These are phyloP conservation scores for Oeneis ivallda DNA, from an alignment of 2,888 invertebrate species.

Conservation along the genomic window DNA sequence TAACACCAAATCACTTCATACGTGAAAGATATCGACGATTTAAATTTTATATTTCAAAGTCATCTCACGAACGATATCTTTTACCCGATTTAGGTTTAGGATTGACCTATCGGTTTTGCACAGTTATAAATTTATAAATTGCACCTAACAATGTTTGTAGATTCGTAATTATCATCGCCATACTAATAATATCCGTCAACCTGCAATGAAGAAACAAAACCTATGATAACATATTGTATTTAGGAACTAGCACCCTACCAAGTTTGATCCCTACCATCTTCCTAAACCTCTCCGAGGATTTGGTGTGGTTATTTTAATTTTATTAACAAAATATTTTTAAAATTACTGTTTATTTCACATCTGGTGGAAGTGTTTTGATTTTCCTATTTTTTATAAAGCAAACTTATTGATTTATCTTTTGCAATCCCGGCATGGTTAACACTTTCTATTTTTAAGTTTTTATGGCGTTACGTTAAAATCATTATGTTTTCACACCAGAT, in stretches of 20 bases:
- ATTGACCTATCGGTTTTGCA: constrained; percentile 67
- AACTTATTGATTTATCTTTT: constrained; percentile 67
- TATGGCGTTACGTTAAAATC: constrained; percentile 57
- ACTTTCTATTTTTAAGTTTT: constrained; percentile 57
- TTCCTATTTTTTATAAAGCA: constrained; percentile 77
- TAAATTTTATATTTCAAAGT: constrained; percentile 33
- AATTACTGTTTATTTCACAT: constrained; percentile 71
- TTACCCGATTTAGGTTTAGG: constrained; percentile 65
- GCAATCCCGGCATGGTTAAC: constrained; percentile 75
- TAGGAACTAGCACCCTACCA: constrained; percentile 77
- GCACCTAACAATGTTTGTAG: constrained; percentile 77
- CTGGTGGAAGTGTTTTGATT: constrained; percentile 82
- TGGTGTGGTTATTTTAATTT: constrained; percentile 80
- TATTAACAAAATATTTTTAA: constrained; percentile 61
- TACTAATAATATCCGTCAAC: constrained; percentile 55
- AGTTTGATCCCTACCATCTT: constrained; percentile 72
- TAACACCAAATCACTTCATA: constrained; percentile 71
- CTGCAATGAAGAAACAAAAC: constrained; percentile 47
- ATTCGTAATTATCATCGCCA: constrained; percentile 71
- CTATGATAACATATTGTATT: constrained; percentile 46
- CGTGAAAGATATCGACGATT: constrained; percentile 68
- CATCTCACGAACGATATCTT: constrained; percentile 57
- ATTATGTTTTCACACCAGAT: constrained; percentile 80
- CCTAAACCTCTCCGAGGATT: constrained; percentile 80
- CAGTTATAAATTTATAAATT: constrained; percentile 70